A percentile compares a stretch with the other conserved stretches of the same genome.
Evolutionary conservation across 2,888 invertebrate genomes (phyloP).

Genomic region (Melanchra persicariae): DNA sequence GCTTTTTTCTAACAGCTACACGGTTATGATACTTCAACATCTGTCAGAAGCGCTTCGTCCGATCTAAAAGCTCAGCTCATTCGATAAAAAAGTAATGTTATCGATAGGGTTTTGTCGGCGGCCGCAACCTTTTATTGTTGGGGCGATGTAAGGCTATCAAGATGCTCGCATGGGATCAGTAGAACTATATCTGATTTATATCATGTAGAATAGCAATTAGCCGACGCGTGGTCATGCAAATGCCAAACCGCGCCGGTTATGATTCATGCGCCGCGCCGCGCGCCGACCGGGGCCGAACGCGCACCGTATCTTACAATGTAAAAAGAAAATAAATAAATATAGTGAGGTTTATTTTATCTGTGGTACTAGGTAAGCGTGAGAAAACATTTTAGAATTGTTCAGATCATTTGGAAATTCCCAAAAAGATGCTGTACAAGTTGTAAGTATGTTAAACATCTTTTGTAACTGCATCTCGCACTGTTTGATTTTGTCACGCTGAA

Average conservation of each 20-base stretch:
- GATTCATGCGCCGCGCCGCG: conserved; percentile 75
- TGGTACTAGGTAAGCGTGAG: conserved; percentile 58
- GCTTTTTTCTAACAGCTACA: conserved; percentile 36
- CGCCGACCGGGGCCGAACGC: conserved; percentile 68
- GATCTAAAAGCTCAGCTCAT: conserved; percentile 47
- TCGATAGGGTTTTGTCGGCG: conserved; percentile 45
- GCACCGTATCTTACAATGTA: conserved; percentile 72
- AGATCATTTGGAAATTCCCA: conserved; percentile 43
- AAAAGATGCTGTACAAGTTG: conserved; percentile 42
- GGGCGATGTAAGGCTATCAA: conserved; percentile 69
- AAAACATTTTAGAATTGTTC: conserved; percentile 52
- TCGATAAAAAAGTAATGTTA: conserved; percentile 46
- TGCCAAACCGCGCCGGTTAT: conserved; percentile 79
- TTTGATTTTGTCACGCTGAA: conserved; percentile 59
- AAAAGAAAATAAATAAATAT: conserved; percentile 76
- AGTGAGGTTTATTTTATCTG: conserved; percentile 72
- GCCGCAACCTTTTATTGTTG: conserved; percentile 53
- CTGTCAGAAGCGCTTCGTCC: conserved; percentile 34
- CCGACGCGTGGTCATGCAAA: conserved; percentile 82
- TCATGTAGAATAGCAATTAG: conserved; percentile 85
- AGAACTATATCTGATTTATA: conserved; percentile 81
- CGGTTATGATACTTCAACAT: conserved; percentile 45
- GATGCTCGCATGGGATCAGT: conserved; percentile 69
- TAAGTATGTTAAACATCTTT: conserved; percentile 45
- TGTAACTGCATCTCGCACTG: conserved; percentile 48